A percentile compares a stretch with the other conserved stretches of the same genome.
Conservation (phyloP, 2,797 vertebrate genomes). For the Xerus rutilus region DNA sequence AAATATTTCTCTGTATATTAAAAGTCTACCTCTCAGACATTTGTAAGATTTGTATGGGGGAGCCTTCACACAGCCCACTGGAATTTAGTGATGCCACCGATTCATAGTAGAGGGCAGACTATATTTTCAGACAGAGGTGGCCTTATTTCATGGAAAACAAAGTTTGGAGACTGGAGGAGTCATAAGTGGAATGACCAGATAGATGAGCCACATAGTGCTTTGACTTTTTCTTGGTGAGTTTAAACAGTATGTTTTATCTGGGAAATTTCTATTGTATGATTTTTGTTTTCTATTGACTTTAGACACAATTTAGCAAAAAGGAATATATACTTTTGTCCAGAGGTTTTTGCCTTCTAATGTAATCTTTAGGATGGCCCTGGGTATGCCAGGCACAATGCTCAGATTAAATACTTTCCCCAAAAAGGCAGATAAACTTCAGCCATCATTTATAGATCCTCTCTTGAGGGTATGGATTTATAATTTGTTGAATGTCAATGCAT, state of each 20-base stretch:
- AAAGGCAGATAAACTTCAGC: not conserved
- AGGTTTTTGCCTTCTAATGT: not conserved
- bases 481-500: not conserved
- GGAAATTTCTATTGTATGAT: not conserved
- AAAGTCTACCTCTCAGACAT: not conserved
- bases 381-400: not conserved
- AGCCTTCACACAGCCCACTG: not conserved
- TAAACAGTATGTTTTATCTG: not conserved
- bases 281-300: not conserved
- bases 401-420: not conserved
- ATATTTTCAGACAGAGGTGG: not conserved
- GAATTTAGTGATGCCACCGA: not conserved
- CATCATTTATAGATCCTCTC: not conserved
- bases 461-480: not conserved
- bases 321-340: not conserved
- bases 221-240: not conserved
- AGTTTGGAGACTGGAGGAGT: not conserved
- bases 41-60: not conserved
- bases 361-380: not conserved
- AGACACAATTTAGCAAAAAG: not conserved
- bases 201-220: not conserved
- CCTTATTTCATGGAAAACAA: not conserved
- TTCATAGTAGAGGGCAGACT: not conserved
- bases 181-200: not conserved
- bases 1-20: not conserved